Conservation (phyloP, 2,888 invertebrate species). For the Drosophila prostipennis region DNA sequence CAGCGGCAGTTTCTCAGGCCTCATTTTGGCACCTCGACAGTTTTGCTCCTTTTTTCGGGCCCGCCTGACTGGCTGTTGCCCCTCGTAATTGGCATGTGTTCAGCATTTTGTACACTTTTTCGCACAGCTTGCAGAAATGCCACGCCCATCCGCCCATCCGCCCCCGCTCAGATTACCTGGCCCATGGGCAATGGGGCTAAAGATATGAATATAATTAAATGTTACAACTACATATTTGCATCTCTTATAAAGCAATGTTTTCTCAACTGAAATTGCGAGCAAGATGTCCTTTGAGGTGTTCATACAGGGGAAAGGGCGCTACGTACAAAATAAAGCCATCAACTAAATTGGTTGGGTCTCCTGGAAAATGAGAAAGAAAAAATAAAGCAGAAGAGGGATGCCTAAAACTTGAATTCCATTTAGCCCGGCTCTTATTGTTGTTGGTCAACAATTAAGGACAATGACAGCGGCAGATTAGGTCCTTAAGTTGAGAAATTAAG, state of each 20-base stretch:
- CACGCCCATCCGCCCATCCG: slow-evolving; percentile 29
- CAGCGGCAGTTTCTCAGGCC: slow-evolving; percentile 47
- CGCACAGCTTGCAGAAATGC: slow-evolving; percentile 69
- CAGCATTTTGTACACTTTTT: slow-evolving; percentile 77
- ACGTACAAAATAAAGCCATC: slow-evolving; percentile 61
- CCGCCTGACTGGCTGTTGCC: slow-evolving; percentile 11
- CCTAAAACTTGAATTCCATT: slow-evolving; percentile 68
- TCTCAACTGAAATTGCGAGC: neutral
- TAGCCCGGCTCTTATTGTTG: slow-evolving; percentile 47
- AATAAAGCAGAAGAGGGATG: slow-evolving; percentile 5
- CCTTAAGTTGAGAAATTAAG: slow-evolving; percentile 73
- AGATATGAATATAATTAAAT: slow-evolving; percentile 78
- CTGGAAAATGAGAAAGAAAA: slow-evolving; percentile 20
- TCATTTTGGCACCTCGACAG: slow-evolving; percentile 77
- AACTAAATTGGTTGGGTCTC: slow-evolving; percentile 64
- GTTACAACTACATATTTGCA: slow-evolving; percentile 77
- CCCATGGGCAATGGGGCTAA: slow-evolving; percentile 59
- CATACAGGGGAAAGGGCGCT: slow-evolving; percentile 22
- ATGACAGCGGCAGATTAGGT: slow-evolving; percentile 73
- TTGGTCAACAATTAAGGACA: slow-evolving; percentile 74
- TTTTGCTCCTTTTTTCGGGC: slow-evolving; percentile 35
- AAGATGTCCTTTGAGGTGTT: slow-evolving; percentile 58
- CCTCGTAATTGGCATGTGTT: slow-evolving; percentile 77
- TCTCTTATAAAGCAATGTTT: slow-evolving; percentile 64
- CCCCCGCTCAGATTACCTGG: slow-evolving; percentile 68